Evolutionary conservation across 2,797 vertebrate genomes (phyloP), one percentile per base, ranked within the genome.

Genomic region (Dendrocincla tyrannina): DNA sequence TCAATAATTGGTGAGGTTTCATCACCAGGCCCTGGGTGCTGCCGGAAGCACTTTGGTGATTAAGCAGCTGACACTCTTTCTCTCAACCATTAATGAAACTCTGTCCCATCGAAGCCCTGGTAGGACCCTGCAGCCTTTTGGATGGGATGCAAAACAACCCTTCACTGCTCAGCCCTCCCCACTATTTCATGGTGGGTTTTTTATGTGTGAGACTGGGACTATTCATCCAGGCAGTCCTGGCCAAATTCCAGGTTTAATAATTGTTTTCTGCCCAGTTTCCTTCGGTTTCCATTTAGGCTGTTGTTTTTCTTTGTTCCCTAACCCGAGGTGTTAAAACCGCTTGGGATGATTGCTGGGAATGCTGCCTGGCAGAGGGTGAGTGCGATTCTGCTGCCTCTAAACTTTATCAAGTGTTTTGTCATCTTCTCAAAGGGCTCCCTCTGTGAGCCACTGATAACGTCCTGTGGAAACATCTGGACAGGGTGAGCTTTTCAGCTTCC

Each of bases 31-130:
- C 1, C 30, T 89, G 91, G 94, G 89, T 85, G 95, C 93, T 82
- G 83, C 93, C 85, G 94, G 96, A 97, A 95, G 91, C 89, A 80
- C 15, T 95, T 79, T 96, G 92, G 62, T 95, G 94, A 95, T 94
- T 95, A 84, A 92, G 59, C 3, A 49, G 35, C 23, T 84, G 91
- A 89, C 66, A 41, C 50, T 92, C 84, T 96, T 94, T 91, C 90
- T 94, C 84, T 93, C 82, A 63, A 5, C 67, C 74, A 69, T 91
- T 78, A 73, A 72, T 42, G 95, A 91, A 91, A 66, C 76, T 77
- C 79, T 50, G 67, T n/a, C 50, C 85, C 62, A 35, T 27, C 0
- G 0, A 87, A 93, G 46, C 42, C 44, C 33, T 66, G n/a, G 5
- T 7, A 64, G 55, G 44, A 59, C 39, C 59, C 53, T 14, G 6